Evolutionary conservation across 2,113 vertebrate species (phyloP).

Genomic region (Egretta garzetta): DNA sequence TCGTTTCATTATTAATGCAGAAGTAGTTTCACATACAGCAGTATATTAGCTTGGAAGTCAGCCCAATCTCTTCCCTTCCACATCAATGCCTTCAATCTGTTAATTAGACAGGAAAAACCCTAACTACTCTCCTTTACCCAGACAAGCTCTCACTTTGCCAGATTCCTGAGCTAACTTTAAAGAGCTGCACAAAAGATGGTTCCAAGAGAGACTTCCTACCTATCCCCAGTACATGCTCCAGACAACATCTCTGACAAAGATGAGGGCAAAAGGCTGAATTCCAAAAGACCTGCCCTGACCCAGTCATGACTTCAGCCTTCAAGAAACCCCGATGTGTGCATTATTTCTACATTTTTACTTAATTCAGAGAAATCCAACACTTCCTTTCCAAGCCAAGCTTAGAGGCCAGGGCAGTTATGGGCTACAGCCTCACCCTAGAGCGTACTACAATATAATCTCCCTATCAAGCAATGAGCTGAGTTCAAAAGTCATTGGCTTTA

Average conservation of each 20-base stretch:
- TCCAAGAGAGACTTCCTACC: neutral
- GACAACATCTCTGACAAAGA: neutral
- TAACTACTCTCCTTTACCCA: neutral
- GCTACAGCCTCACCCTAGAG: neutral
- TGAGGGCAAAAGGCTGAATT: neutral
- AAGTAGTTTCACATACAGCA: neutral
- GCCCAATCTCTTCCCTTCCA: neutral
- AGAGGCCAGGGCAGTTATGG: neutral
- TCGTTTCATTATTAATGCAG: accelerated
- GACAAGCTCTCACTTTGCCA: neutral
- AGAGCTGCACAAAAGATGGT: neutral
- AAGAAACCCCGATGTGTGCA: accelerated
- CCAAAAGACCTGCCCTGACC: neutral
- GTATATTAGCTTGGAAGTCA: neutral
- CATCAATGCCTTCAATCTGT: neutral
- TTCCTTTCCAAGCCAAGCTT: neutral
- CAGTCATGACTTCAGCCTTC: neutral
- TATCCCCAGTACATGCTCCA: neutral
- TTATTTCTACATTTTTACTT: neutral
- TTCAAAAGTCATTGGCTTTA: neutral
- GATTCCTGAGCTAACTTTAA: neutral
- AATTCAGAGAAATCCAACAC: neutral
- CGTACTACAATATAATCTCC: neutral
- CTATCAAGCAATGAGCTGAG: neutral
- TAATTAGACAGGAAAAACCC: neutral